Conservation (phyloP, 2,888 invertebrate species). For the Drosophila anomalipes region DNA sequence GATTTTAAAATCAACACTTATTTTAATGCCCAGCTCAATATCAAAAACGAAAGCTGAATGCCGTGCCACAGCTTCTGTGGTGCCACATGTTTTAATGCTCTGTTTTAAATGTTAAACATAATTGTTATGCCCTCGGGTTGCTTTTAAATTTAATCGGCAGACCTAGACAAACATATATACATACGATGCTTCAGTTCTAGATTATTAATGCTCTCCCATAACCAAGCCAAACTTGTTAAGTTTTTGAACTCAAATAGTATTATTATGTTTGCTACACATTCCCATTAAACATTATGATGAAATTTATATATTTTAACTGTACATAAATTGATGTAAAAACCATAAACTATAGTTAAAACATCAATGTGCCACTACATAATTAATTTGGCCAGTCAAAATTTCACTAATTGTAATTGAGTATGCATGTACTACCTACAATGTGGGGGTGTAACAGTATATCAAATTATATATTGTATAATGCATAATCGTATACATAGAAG, state of each 20-base stretch:
- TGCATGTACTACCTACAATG: constrained; percentile 32
- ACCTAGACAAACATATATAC: neutral
- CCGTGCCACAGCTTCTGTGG: constrained; percentile 17
- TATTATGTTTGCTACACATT: neutral
- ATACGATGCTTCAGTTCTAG: constrained; percentile 19
- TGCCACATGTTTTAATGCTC: constrained; percentile 54
- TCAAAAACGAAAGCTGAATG: constrained; percentile 11
- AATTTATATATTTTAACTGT: constrained; percentile 25
- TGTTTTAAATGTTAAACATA: constrained; percentile 52
- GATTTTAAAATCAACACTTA: constrained; percentile 61
- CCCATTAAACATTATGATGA: neutral
- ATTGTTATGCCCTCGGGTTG: constrained; percentile 34
- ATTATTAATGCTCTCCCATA: constrained; percentile 2
- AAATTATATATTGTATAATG: neutral
- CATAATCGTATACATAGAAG: constrained; percentile 6
- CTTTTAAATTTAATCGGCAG: constrained; percentile 25
- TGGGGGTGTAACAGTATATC: constrained; percentile 34
- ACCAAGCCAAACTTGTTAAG: constrained; percentile 26
- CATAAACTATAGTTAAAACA: constrained; percentile 21
- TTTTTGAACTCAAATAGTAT: neutral
- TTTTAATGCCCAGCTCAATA: constrained; percentile 64
- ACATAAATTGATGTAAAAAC: constrained; percentile 42
- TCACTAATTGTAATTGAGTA: constrained; percentile 50
- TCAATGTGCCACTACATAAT: constrained; percentile 19
- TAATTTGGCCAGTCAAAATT: constrained; percentile 30